phyloP scores from a whole-genome alignment of 2,797 vertebrate species.

The Acrossocheilus fasciatus region DNA sequence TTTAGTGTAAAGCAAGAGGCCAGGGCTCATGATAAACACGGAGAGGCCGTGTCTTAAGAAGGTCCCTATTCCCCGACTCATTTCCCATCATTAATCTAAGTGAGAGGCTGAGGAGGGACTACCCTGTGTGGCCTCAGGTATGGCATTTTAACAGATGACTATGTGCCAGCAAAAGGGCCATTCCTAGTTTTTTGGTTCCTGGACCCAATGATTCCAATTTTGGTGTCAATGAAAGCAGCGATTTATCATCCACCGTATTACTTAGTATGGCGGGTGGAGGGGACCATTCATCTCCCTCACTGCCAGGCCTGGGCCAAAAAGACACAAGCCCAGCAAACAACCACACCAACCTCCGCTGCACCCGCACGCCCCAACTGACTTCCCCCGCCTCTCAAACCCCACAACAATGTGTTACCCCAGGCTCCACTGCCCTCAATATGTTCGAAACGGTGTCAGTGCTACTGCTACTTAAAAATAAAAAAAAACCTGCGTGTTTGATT shows the following conservation, averaged over 20 bases:
- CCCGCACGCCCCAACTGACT: conserved; percentile 17
- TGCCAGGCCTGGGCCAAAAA: conserved; percentile 73
- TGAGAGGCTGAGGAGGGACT: conserved; percentile 64
- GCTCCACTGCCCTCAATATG: conserved; percentile 10
- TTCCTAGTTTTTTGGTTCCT: conserved; percentile 67
- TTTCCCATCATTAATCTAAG: conserved; percentile 62
- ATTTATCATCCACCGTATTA: conserved; percentile 77
- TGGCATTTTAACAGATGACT: conserved; percentile 77
- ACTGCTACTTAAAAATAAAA: neutral
- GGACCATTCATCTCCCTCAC: conserved; percentile 77
- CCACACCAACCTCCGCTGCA: conserved; percentile 39
- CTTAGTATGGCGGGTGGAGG: conserved; percentile 78
- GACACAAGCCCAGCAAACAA: conserved; percentile 49
- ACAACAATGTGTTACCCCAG: conserved; percentile 12
- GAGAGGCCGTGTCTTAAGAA: conserved; percentile 55
- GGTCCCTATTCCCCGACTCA: conserved; percentile 54
- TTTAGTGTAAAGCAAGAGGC: conserved; percentile 31
- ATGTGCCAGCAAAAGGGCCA: conserved; percentile 61
- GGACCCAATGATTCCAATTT: conserved; percentile 78
- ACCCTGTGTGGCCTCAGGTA: conserved; percentile 69
- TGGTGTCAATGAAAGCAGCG: conserved; percentile 75
- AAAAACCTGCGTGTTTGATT: neutral
- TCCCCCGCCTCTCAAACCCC: neutral
- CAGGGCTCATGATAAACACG: conserved; percentile 47
- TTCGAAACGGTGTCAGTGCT: neutral